A percentile compares a stretch with the other conserved stretches of the same genome.
Conservation (phyloP, 2,888 invertebrate genomes). For the Acleris emargana region DNA sequence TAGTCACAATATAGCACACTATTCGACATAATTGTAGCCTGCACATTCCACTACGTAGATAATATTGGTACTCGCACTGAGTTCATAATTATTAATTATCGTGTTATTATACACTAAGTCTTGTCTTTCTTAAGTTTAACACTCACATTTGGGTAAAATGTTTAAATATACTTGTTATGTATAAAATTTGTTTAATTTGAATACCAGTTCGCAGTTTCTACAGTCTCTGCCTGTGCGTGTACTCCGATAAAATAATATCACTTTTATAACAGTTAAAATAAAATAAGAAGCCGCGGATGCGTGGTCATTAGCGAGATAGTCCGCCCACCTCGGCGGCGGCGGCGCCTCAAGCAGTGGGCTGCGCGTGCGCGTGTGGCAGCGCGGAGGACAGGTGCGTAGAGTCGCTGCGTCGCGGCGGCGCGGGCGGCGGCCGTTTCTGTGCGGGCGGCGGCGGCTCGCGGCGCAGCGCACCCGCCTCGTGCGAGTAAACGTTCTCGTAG, state of each 20-base stretch:
- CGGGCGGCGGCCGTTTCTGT: slow-evolving; percentile 92
- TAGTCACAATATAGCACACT: slow-evolving; percentile 10
- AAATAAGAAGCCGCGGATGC: not conserved
- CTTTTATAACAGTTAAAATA: not conserved
- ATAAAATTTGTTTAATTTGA: slow-evolving; percentile 2
- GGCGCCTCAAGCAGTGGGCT: slow-evolving; percentile 61
- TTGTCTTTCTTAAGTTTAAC: not conserved
- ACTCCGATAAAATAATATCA: slow-evolving; percentile 16
- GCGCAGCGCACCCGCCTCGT: slow-evolving; percentile 56
- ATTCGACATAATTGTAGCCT: slow-evolving; percentile 11
- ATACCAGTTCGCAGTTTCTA: slow-evolving; percentile 6
- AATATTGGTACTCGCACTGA: slow-evolving; percentile 9
- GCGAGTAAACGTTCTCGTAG: slow-evolving; percentile 88
- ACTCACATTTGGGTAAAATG: slow-evolving; percentile 21
- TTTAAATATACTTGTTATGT: slow-evolving; percentile 14
- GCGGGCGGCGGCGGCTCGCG: slow-evolving; percentile 70
- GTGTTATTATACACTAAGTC: slow-evolving; percentile 15
- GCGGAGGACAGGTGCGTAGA: slow-evolving; percentile 89
- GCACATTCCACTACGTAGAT: slow-evolving; percentile 14
- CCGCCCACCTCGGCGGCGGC: slow-evolving; percentile 8
- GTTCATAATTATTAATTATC: slow-evolving; percentile 12
- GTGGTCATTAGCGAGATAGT: too few relatives aligned
- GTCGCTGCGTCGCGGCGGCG: slow-evolving; percentile 94
- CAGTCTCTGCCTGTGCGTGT: slow-evolving; percentile 14
- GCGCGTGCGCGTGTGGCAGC: slow-evolving; percentile 46